Evolutionary conservation across 2,113 vertebrate genomes (phyloP).

Genomic region (Paracanthobrama guichenoti): DNA sequence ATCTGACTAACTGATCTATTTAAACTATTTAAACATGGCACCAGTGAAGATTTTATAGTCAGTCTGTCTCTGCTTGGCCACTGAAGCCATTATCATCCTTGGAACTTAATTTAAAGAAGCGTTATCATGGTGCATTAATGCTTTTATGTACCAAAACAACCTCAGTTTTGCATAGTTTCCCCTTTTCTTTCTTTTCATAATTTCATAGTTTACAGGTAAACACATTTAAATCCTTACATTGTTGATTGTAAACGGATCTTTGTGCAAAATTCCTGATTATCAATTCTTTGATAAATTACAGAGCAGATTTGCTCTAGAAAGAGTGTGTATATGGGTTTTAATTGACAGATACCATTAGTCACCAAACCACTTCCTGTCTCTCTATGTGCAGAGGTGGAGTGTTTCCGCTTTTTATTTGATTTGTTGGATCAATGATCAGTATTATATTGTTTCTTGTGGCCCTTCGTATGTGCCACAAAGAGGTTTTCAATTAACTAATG

Average conservation of each 20-base stretch:
- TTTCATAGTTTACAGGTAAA: constrained; percentile 17
- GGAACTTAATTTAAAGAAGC: constrained; percentile 33
- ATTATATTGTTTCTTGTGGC: constrained; percentile 68
- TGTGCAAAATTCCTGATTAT: background rate
- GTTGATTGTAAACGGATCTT: background rate
- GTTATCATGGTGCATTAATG: constrained; percentile 41
- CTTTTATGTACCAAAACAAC: constrained; percentile 9
- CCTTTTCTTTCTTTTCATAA: background rate
- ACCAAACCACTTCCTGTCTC: constrained; percentile 63
- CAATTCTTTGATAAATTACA: constrained; percentile 11
- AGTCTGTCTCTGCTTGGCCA: constrained; percentile 16
- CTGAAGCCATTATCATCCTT: constrained; percentile 12
- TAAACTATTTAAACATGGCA: constrained; percentile 29
- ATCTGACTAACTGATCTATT: constrained; percentile 9
- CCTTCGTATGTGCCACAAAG: constrained; percentile 69
- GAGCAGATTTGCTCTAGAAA: constrained; percentile 30
- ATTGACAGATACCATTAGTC: constrained; percentile 63
- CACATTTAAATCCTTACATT: background rate
- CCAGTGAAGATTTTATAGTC: constrained; percentile 9
- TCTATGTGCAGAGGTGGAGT: constrained; percentile 60
- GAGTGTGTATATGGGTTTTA: constrained; percentile 57
- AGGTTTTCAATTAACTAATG: constrained; percentile 84
- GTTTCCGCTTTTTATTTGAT: constrained; percentile 76
- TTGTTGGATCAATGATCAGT: constrained; percentile 74
- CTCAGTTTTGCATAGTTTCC: background rate